These are phyloP conservation scores for Amiota minor DNA, from an alignment of 2,888 invertebrate genomes.

Conservation along the genomic window DNA sequence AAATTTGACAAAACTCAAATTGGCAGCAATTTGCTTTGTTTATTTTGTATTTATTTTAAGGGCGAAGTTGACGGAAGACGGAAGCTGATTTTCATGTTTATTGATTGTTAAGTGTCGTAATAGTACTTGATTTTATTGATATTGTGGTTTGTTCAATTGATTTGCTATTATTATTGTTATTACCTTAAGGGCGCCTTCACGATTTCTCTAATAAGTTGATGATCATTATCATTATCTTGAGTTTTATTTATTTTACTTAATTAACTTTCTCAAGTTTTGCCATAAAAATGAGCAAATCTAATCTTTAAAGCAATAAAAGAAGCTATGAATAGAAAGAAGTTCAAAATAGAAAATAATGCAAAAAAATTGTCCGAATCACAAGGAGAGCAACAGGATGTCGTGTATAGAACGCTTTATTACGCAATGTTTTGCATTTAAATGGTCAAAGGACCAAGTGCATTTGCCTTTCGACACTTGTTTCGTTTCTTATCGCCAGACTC, in stretches of 20 bases:
- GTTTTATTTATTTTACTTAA: neutral
- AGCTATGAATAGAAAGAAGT: no score
- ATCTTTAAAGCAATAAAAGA: constrained; percentile 19
- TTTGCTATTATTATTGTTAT: neutral
- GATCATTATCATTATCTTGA: neutral
- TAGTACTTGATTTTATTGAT: neutral
- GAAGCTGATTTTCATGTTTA: constrained; percentile 9
- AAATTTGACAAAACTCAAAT: constrained; percentile 26
- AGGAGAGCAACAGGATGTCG: constrained; percentile 14
- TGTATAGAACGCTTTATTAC: constrained; percentile 18
- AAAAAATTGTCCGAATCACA: neutral
- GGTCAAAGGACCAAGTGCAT: constrained; percentile 16
- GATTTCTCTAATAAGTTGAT: neutral
- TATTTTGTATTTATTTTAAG: neutral
- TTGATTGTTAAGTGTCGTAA: constrained; percentile 28
- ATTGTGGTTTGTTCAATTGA: neutral
- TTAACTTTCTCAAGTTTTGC: constrained; percentile 28
- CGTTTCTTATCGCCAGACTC: constrained; percentile 20
- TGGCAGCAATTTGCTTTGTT: constrained; percentile 28
- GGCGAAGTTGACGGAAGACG: neutral
- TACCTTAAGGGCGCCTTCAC: neutral
- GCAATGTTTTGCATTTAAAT: constrained; percentile 29
- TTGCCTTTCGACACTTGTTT: constrained; percentile 11
- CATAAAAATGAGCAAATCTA: constrained; percentile 24
- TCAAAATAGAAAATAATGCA: neutral